phyloP scores from a whole-genome alignment of 2,797 vertebrate genomes.

The Syngnathus rostellatus region DNA sequence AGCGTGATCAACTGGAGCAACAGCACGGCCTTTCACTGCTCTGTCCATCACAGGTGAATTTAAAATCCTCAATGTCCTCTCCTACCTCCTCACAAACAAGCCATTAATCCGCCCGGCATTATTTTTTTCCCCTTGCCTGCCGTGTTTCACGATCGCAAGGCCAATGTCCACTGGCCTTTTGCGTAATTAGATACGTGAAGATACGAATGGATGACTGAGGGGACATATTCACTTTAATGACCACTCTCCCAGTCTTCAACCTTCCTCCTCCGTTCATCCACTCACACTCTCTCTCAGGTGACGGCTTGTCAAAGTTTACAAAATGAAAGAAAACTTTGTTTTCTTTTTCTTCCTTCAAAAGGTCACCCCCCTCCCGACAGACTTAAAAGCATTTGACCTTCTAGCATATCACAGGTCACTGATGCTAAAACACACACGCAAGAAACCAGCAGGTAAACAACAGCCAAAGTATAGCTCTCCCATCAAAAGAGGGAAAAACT shows the following conservation, averaged over 20 bases:
- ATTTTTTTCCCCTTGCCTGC: constrained; percentile 7
- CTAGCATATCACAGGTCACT: constrained; percentile 19
- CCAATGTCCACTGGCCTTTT: constrained; percentile 37
- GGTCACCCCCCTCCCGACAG: constrained; percentile 40
- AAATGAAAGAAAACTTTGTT: constrained; percentile 43
- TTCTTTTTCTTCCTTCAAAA: constrained; percentile 23
- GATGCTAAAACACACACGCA: constrained; percentile 29
- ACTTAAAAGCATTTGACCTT: constrained; percentile 55
- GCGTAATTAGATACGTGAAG: constrained; percentile 52
- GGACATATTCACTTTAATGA: constrained; percentile 64
- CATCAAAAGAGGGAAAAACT: background rate
- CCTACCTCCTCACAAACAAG: constrained; percentile 38
- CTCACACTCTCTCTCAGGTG: constrained; percentile 22
- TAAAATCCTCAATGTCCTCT: constrained; percentile 16
- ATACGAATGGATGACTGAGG: constrained; percentile 51
- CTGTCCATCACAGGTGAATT: constrained; percentile 43
- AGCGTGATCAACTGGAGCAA: constrained; percentile 21
- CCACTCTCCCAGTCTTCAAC: constrained; percentile 39
- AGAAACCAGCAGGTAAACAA: constrained; percentile 26
- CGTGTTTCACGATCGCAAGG: constrained; percentile 30
- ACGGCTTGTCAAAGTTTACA: constrained; percentile 23
- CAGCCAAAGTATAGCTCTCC: background rate
- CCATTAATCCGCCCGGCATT: constrained; percentile 46
- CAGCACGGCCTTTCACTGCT: background rate
- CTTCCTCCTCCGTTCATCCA: constrained; percentile 30